These are phyloP conservation scores for Apis mellifera DNA, from an alignment of 1,140 invertebrate species.

Conservation along the genomic window DNA sequence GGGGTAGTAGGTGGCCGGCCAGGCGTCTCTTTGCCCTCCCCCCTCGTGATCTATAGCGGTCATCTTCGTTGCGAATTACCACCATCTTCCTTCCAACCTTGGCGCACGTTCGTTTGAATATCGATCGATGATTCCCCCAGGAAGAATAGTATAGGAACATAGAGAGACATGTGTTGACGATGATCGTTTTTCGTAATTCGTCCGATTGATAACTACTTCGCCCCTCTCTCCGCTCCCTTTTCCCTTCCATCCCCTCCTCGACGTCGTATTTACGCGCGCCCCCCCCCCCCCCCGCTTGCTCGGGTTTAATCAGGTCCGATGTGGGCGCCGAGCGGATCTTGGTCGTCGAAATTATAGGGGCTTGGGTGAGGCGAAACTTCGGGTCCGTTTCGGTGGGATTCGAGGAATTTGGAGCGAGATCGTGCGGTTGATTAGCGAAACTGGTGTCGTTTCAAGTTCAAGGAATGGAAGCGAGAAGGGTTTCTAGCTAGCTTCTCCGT, in stretches of 20 bases:
- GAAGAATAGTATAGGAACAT: neutral
- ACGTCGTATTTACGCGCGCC: neutral
- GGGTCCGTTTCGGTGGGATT: neutral
- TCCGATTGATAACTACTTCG: constrained; percentile 49
- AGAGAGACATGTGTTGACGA: constrained; percentile 40
- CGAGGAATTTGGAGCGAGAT: neutral
- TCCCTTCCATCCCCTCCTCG: neutral
- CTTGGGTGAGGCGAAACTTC: neutral
- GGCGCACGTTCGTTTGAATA: constrained; percentile 77
- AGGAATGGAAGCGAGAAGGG: no score
- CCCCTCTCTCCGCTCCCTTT: no score
- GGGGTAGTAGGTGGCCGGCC: constrained; percentile 73
- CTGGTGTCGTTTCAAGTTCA: neutral
- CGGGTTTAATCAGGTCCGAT: constrained; percentile 51
- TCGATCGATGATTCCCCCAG: constrained; percentile 38
- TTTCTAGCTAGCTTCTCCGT: neutral
- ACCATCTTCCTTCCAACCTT: constrained; percentile 48
- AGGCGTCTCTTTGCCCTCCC: constrained; percentile 50
- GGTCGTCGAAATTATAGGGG: constrained; percentile 30
- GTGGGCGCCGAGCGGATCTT: neutral
- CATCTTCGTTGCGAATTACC: constrained; percentile 73
- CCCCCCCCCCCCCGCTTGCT: neutral
- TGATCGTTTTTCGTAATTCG: constrained; percentile 64
- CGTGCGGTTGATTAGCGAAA: neutral
- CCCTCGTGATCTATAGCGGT: constrained; percentile 74